Evolutionary conservation across 1,140 invertebrate genomes (phyloP).

Genomic region (Drosophila rufa): DNA sequence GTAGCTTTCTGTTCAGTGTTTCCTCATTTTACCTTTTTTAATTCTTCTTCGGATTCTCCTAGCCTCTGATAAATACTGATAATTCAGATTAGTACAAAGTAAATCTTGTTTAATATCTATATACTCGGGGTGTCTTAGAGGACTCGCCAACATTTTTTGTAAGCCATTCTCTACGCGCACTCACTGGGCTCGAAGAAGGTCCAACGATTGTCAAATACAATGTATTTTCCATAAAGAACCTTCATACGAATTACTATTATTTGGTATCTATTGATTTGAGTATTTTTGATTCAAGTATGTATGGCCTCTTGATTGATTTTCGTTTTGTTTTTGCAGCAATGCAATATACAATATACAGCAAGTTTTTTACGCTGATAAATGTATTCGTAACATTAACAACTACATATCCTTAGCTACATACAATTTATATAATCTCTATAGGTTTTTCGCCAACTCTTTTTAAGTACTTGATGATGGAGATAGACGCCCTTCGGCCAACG

Average conservation of each 20-base stretch:
- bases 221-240: conserved; percentile 4
- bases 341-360: conserved; percentile 55
- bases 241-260: not conserved
- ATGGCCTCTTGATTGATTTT: conserved; percentile 37
- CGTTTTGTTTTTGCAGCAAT: conserved; percentile 46
- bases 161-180: conserved; percentile 25
- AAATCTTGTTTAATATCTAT: conserved; percentile 13
- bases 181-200: conserved; percentile 16
- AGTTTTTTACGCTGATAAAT: conserved; percentile 52
- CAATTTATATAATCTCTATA: conserved; percentile 45
- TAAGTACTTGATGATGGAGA: conserved; percentile 20
- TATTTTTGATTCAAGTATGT: conserved; percentile 28
- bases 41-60: conserved; percentile 29
- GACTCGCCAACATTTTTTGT: conserved; percentile 20
- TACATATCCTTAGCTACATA: conserved; percentile 54
- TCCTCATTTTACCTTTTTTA: conserved; percentile 15
- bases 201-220: conserved; percentile 18
- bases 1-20: conserved; percentile 42
- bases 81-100: conserved; percentile 29
- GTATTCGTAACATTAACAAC: conserved; percentile 42
- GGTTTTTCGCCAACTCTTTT: conserved; percentile 38
- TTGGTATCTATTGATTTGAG: not conserved
- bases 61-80: conserved; percentile 24
- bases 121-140: conserved; percentile 19
- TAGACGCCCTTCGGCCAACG: conserved; percentile 34